Conservation (phyloP, 2,888 invertebrate species). For the Pseudanteris insignis region DNA sequence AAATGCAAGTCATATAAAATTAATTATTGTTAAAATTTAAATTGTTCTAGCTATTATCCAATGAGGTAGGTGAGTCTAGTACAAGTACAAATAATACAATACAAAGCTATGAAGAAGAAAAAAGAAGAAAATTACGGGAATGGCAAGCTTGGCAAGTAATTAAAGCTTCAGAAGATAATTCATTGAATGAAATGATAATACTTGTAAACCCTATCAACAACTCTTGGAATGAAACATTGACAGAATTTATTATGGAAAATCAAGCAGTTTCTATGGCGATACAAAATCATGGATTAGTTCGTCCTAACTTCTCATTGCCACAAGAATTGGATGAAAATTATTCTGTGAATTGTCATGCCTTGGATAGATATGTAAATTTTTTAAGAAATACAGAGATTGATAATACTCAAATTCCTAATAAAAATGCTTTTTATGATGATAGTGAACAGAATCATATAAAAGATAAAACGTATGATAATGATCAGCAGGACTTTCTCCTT, state of each 20-base stretch:
- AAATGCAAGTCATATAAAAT: too few species aligned
- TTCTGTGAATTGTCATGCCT: background rate
- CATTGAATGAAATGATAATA: conserved; percentile 75
- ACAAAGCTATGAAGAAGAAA: conserved; percentile 54
- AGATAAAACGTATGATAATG: conserved; percentile 55
- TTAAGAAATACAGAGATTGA: background rate
- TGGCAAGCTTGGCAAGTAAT: conserved; percentile 78
- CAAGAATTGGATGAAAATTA: background rate
- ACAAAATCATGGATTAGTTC: conserved; percentile 73
- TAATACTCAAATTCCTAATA: conserved; percentile 6
- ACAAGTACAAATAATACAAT: conserved; percentile 19
- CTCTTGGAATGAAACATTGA: conserved; percentile 57
- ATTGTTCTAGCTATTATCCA: too few species aligned
- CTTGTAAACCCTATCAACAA: conserved; percentile 59
- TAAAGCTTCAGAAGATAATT: conserved; percentile 76
- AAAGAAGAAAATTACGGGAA: conserved; percentile 61
- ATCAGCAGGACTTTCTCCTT: conserved; percentile 70
- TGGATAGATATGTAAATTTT: conserved; percentile 3
- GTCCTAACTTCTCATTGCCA: conserved; percentile 39
- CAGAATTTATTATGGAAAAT: conserved; percentile 73
- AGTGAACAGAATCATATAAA: conserved; percentile 25
- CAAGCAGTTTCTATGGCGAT: conserved; percentile 81
- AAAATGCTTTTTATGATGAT: conserved; percentile 3
- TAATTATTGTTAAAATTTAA: too few species aligned
- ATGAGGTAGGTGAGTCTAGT: too few species aligned